Evolutionary conservation across 2,797 vertebrate genomes (phyloP).

Genomic region (Myotis daubentonii): DNA sequence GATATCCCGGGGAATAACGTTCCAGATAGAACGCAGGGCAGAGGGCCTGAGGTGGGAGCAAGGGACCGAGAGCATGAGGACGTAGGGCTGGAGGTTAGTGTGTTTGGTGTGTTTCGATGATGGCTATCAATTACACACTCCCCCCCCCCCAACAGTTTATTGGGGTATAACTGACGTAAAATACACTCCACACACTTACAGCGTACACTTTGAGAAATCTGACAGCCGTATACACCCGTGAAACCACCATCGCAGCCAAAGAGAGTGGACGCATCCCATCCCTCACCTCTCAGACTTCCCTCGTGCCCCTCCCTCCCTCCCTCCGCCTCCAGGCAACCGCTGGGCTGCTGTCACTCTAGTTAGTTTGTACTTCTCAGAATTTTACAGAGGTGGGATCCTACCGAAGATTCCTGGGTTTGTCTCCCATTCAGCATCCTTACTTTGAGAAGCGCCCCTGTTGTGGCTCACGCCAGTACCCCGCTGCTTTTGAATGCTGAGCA

Average conservation of each 20-base stretch:
- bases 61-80: accelerated
- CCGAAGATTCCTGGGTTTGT: not conserved
- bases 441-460: not conserved
- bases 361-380: not conserved
- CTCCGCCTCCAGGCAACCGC: not conserved
- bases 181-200: not conserved
- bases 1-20: not conserved
- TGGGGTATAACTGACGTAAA: not conserved
- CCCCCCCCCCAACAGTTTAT: not conserved
- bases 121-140: not conserved
- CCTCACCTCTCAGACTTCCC: not conserved
- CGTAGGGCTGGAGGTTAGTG: not conserved
- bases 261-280: accelerated
- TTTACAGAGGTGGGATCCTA: not conserved
- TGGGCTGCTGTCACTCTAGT: not conserved
- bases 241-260: not conserved
- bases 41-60: not conserved
- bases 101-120: not conserved
- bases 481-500: not conserved
- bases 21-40: not conserved
- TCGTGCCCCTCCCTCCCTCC: not conserved
- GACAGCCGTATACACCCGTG: not conserved
- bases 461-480: not conserved
- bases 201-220: not conserved
- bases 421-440: not conserved